phyloP scores from a whole-genome alignment of 92 coral and sea anemone species.

The Scolanthus callimorphus region DNA sequence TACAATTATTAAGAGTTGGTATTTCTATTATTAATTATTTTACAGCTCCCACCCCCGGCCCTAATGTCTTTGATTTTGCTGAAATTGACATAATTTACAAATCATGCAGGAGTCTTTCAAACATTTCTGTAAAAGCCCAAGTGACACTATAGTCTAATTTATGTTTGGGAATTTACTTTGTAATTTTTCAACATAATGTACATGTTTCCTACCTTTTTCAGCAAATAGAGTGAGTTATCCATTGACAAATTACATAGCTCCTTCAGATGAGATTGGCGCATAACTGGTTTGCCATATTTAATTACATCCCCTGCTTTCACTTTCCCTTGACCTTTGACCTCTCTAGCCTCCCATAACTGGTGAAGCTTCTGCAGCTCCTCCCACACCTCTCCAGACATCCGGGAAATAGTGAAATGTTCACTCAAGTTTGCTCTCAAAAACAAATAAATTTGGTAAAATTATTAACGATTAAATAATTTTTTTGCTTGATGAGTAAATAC shows the following conservation, averaged over 20 bases:
- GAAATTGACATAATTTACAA: no score
- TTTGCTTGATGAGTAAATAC: not conserved
- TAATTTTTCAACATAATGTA: not conserved
- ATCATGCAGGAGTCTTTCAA: no score
- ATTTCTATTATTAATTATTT: no score
- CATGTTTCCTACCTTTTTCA: conserved; percentile 24
- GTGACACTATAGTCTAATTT: no score
- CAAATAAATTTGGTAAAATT: no score
- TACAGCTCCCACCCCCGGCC: no score
- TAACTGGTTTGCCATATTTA: conserved; percentile 40
- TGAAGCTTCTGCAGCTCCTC: conserved; percentile 8
- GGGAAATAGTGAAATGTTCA: conserved; percentile 36
- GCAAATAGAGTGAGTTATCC: conserved; percentile 16
- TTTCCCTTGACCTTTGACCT: conserved; percentile 28
- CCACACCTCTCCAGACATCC: conserved; percentile 33
- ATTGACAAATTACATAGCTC: conserved; percentile 12
- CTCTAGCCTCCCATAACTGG: conserved; percentile 7
- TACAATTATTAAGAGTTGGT: no score
- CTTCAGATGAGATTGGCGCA: conserved; percentile 39
- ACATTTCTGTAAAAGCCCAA: no score
- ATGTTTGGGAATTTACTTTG: no score
- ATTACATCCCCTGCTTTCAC: conserved; percentile 22
- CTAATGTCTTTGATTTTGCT: no score
- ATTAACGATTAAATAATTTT: no score
- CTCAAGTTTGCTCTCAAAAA: conserved; percentile 28